phyloP scores from a whole-genome alignment of 2,888 invertebrate genomes.

The Agrypnus murinus region DNA sequence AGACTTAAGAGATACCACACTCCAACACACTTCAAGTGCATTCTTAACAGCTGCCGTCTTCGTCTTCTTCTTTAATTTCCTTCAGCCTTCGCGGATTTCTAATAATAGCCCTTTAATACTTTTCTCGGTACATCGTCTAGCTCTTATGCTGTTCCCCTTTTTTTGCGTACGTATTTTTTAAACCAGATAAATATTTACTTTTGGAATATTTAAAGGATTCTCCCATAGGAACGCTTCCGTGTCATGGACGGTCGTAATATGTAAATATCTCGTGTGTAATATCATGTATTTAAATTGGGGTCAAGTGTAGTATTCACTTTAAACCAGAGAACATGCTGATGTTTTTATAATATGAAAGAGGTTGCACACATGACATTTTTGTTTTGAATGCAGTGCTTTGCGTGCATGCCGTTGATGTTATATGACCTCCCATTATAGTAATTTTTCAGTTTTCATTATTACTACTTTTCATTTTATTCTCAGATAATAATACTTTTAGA shows the following conservation, averaged over 20 bases:
- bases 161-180: not conserved
- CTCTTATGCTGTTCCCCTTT: not conserved
- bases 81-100: not conserved
- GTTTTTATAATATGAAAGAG: conserved; percentile 36
- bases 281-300: conserved; percentile 45
- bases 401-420: not conserved
- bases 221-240: conserved; percentile 14
- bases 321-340: conserved; percentile 2
- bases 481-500: no score
- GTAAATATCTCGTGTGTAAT: conserved; percentile 37
- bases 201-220: conserved; percentile 21
- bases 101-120: conserved; percentile 1
- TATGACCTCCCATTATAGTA: no score
- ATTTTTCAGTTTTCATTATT: no score
- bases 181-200: no score
- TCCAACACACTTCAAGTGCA: conserved; percentile 27
- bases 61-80: not conserved
- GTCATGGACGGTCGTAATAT: conserved; percentile 27
- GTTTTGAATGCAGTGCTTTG: not conserved
- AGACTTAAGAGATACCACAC: conserved; percentile 33
- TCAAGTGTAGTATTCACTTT: conserved; percentile 39
- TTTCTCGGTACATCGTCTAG: not conserved
- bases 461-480: no score
- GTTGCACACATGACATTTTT: conserved; percentile 9
- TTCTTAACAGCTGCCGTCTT: conserved; percentile 20